Base-by-base conservation (phyloP, 2,113 vertebrate species). In the Coturnix japonica region DNA sequence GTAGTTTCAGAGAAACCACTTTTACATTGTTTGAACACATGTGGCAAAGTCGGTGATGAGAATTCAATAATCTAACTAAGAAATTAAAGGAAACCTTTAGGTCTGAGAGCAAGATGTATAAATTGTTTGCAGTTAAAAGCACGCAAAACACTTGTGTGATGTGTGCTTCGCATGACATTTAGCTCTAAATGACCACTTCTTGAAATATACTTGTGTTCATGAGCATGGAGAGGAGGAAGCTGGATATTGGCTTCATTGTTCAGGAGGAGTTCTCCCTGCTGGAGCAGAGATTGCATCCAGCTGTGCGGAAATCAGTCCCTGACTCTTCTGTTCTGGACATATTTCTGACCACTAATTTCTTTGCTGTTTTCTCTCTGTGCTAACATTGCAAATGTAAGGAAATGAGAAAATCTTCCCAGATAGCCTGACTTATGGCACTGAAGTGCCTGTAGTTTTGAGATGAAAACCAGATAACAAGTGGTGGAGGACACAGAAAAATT, bases 11-110 rank as follows among this genome's bases (percentile, higher is more conserved):
- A 85, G 54, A 33, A 80, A 65, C 23, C 4, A 43, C 53, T 63
- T 78, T 31, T 31, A 22, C 4, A 2, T 28, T 54, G 14, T 33
- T 71, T 59, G 53, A 67, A 57, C 9, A 31, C 0, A 0, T 43
- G 18, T 28, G 53, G 19, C 28, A n/a, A 33, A 67, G 13, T 54
- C 15, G 19, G 18, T 4, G 18, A 22, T 2, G 8, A 73, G n/a
- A 76, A 79, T 39, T 12, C 11, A 46, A 14, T 28, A 3, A 31
- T 14, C 14, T 30, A 35, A 39, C 21, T 65, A 13, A 54, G 85
- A 76, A 59, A 11, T 10, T 35, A 51, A 65, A 82, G 22, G 56
- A 46, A 59, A 64, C 8, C 7, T 72, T 71, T 30, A 44, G 20
- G 3, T 51, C 41, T 70, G 54, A 56, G 39, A 57, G 2, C 5